Evolutionary conservation across 2,797 vertebrate species (phyloP).

Genomic region (Acrossocheilus fasciatus): DNA sequence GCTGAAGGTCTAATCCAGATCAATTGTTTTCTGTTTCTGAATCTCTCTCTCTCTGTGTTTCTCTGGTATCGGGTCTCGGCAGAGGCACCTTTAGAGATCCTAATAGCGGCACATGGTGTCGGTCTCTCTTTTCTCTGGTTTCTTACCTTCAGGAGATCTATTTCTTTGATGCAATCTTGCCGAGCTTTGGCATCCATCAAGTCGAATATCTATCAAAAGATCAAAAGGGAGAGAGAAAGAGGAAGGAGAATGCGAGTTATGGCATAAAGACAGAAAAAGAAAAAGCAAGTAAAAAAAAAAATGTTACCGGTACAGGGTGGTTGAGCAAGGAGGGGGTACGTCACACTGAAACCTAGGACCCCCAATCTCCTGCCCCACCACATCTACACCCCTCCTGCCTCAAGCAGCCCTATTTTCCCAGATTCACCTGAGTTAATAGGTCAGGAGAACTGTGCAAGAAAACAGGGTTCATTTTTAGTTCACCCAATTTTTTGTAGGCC

Average conservation of each 20-base stretch:
- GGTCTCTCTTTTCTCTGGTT: constrained; percentile 75
- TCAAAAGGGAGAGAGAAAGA: constrained; percentile 75
- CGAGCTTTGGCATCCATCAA: constrained; percentile 99
- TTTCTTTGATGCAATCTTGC: constrained; percentile 99
- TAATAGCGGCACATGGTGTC: constrained; percentile 74
- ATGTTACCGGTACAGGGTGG: constrained; percentile 16
- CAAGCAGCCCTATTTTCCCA: neutral
- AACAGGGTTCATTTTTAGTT: neutral
- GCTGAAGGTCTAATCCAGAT: constrained; percentile 75
- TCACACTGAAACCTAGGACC: constrained; percentile 18
- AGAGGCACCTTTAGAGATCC: constrained; percentile 82
- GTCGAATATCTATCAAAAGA: constrained; percentile 95
- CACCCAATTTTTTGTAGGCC: neutral
- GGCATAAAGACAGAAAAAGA: constrained; percentile 40
- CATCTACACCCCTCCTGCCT: constrained; percentile 19
- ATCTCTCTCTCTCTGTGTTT: constrained; percentile 45
- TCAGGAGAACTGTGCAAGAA: neutral
- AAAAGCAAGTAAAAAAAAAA: constrained; percentile 27
- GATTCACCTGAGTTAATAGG: constrained; percentile 17
- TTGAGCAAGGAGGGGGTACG: constrained; percentile 7
- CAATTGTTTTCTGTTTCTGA: constrained; percentile 78
- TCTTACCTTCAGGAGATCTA: constrained; percentile 99
- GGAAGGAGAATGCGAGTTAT: constrained; percentile 66
- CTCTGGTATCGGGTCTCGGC: constrained; percentile 81
- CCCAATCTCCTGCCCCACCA: constrained; percentile 14